phyloP scores from a whole-genome alignment of 2,797 vertebrate genomes.

The Sus cebifrons region DNA sequence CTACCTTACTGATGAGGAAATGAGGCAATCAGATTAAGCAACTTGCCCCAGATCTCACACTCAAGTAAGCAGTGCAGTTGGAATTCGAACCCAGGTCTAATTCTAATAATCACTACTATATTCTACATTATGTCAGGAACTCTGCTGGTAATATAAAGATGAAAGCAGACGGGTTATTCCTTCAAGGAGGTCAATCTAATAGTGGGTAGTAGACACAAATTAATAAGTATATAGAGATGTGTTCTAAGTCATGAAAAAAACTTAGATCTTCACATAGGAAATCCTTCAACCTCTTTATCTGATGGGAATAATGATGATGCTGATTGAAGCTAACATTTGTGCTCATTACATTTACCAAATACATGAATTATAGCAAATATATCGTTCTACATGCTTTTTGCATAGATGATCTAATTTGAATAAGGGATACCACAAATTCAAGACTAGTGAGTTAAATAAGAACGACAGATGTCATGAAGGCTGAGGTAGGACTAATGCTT shows the following conservation, averaged over 20 bases:
- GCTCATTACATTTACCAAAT: neutral
- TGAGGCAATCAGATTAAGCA: neutral
- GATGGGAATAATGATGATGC: neutral
- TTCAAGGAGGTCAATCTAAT: neutral
- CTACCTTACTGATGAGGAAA: neutral
- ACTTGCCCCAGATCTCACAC: neutral
- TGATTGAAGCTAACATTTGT: neutral
- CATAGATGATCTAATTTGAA: neutral
- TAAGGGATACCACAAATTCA: neutral
- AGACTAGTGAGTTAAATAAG: neutral
- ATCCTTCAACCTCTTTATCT: neutral
- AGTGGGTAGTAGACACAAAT: neutral
- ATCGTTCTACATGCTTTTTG: conserved; percentile 14
- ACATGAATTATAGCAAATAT: neutral
- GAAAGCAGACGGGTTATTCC: neutral
- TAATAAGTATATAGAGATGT: neutral
- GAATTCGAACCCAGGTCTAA: neutral
- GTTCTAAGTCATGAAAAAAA: conserved; percentile 39
- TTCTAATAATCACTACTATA: neutral
- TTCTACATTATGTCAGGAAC: conserved; percentile 4
- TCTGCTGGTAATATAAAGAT: conserved; percentile 29
- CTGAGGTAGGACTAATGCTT: neutral
- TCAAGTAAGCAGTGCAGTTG: neutral
- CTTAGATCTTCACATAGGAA: neutral
- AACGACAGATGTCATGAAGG: neutral